Evolutionary conservation across 1,140 invertebrate genomes (phyloP).

Genomic region (Neelides sp.): DNA sequence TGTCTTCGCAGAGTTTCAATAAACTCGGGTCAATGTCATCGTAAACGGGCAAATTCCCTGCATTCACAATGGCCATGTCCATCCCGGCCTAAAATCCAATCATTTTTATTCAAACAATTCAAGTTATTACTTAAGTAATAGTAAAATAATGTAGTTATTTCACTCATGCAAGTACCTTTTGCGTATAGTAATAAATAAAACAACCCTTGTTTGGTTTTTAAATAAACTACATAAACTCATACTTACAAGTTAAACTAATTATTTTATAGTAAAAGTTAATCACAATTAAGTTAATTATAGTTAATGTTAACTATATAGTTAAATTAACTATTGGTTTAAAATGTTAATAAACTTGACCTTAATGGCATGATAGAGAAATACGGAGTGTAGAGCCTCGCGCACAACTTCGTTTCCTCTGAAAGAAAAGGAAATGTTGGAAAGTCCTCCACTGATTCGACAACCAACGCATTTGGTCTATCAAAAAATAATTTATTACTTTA

Average conservation of each 20-base stretch:
- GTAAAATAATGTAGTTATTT: no score
- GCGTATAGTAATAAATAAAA: no score
- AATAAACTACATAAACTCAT: no score
- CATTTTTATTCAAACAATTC: no score
- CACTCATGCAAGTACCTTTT: no score
- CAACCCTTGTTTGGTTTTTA: no score
- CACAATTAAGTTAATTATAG: not conserved
- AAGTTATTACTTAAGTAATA: no score
- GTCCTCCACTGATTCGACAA: conserved; percentile 46
- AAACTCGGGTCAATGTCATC: conserved; percentile 42
- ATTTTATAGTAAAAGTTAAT: no score
- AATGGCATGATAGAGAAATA: conserved; percentile 49
- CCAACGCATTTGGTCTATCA: conserved; percentile 41
- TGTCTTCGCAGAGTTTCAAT: conserved; percentile 41
- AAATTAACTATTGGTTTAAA: no score
- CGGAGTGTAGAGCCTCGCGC: conserved; percentile 50
- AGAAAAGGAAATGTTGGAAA: conserved; percentile 53
- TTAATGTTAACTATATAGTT: no score
- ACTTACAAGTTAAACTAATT: no score
- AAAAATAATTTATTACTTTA: not conserved
- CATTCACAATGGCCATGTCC: conserved; percentile 52
- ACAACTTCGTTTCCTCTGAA: conserved; percentile 49
- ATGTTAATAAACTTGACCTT: conserved; percentile 34
- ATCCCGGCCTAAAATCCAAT: conserved; percentile 42
- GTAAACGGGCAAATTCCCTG: conserved; percentile 45